Evolutionary conservation across 2,797 vertebrate species (phyloP).

Genomic region (Micrastur ruficollis): DNA sequence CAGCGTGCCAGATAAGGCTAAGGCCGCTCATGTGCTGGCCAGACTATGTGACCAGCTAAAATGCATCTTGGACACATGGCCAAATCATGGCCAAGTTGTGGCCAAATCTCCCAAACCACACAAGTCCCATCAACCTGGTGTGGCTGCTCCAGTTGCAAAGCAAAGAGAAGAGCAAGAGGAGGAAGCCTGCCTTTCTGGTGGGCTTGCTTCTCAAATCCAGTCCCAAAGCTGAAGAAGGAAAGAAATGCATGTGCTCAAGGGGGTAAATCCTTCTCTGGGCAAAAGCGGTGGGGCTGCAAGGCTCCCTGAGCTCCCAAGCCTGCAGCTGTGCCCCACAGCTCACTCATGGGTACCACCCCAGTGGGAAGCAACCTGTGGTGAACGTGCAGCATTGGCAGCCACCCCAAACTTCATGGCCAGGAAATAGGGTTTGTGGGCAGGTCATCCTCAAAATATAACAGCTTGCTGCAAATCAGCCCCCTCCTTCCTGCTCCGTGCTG

Average conservation of each 20-base stretch:
- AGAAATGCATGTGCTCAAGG: not conserved
- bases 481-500: not conserved
- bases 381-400: not conserved
- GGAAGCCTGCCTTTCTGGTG: not conserved
- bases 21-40: not conserved
- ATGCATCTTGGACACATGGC: not conserved
- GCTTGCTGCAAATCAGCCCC: not conserved
- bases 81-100: too few species aligned
- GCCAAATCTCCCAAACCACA: not conserved
- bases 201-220: not conserved
- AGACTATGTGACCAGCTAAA: not conserved
- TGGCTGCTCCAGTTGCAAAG: not conserved
- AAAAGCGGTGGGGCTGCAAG: not conserved
- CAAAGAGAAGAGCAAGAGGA: not conserved
- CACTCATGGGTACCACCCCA: rapidly evolving
- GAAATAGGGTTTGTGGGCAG: not conserved
- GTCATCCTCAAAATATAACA: not conserved
- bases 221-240: not conserved
- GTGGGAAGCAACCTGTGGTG: rapidly evolving
- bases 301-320: not conserved
- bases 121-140: not conserved
- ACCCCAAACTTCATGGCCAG: not conserved
- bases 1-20: not conserved
- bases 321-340: not conserved
- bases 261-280: not conserved